Base-by-base conservation (phyloP, 2,113 vertebrate species). In the Osmerus mordax region DNA sequence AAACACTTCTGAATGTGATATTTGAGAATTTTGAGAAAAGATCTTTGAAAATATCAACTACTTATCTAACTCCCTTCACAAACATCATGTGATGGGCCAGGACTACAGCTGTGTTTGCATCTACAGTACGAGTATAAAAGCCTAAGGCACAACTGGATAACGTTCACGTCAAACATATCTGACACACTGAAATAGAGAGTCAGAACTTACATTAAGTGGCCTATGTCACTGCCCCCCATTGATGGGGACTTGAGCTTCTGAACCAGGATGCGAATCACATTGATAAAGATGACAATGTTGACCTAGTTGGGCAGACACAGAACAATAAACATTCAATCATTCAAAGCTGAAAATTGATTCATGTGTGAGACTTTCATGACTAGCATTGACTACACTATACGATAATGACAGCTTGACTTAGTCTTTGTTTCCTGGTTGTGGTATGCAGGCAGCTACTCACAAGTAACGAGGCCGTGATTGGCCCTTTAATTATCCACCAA, bases 401-500 rank as follows among this genome's bases (percentile, higher is more conserved):
- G 0, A 3, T 3, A 15, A 14, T 55, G 13, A 18, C 13, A 55
- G 54, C 54, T 3, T 4, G 13, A 55, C 54, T 15, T 3, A 60
- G 21, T 60, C 19, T 60, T 15, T 15, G 58, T 60, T 60, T 60
- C 58, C 58, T 60, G 19, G 18, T 25, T n/a, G 21, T 9, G 58
- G 7, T 21, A 21, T 23, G 58, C 18, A 23, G 2, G 18, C 25
- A 15, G 67, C 23, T 54, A 87, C 91, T 90, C 78, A 93, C 92
- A 83, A 93, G 80, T 63, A 93, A 82, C 0, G 92, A 90, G 4
- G 77, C 83, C 51, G 91, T 92, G 72, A 93, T 93, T 5, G 92
- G 91, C 3, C 90, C 91, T 81, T 92, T 93, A 69, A 93, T 92
- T 59, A 93, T 92, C 92, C 92, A 93, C 92, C 91, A 92, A 72